Evolutionary conservation across 1,140 invertebrate genomes (phyloP), one percentile per base, ranked within the genome.

Genomic region (Homarus americanus): DNA sequence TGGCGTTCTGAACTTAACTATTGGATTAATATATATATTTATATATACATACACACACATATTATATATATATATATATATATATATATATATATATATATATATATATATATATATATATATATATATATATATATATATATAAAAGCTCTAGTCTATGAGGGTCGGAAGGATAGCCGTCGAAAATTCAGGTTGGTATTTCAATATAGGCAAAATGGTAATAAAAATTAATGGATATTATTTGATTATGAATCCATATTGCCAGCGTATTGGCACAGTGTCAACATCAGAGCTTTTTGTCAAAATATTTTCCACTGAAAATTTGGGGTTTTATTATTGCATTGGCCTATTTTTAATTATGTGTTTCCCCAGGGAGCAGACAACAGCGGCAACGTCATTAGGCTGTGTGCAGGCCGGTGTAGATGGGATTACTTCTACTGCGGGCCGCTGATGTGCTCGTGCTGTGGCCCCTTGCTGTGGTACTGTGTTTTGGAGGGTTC

Each of bases 161-260:
- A 24, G n/a, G 53, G 24, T 10, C 17, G 24, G 53, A 58, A 24
- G 53, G 53, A 58, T 58, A 24, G 53, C 53, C 24, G 15, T 24
- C 53, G 17, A 58, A 58, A 58, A 58, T 58, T 58, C 53, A 15
- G 53, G 53, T 58, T 58, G 53, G 53, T 58, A 58, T 58, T 58
- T 58, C 53, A 58, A 58, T 58, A 58, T 58, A 58, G 53, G 53
- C 53, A 20, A 58, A 58, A 58, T 58, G 53, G 53, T 58, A 58
- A 58, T 58, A 58, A 58, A 58, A 58, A 58, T 58, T 58, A 58
- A 58, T 58, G 53, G 53, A 20, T 24, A 58, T 58, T 58, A 58
- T 58, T 58, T 58, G 53, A 58, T 58, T 58, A 58, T 58, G 53
- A 20, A 20, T 20, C 53, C 53, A 58, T 58, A 58, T 58, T 58